Evolutionary conservation across 2,797 vertebrate genomes (phyloP), one percentile per base, ranked within the genome.

Genomic region (Cyprinodon diabolis): DNA sequence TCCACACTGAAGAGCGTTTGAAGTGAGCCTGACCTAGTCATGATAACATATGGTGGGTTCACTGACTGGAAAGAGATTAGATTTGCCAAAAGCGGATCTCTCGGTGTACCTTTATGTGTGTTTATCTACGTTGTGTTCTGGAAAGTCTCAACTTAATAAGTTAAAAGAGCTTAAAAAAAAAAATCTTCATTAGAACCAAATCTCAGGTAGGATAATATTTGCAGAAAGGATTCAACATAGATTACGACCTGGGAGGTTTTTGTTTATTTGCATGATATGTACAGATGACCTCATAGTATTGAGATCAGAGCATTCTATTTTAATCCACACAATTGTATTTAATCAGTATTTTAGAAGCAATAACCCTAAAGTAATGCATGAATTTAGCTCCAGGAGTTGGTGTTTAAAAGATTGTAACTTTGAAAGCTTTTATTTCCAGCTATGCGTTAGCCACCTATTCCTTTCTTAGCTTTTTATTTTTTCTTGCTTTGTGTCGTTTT

Each of bases 261-360:
- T 83, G 75, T 82, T 78, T 78, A 83, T 75, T 81, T 84, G 67
- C 84, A 85, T 87, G 77, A 71, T 81, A 91, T 94, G 90, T 94
- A 94, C 86, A 93, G 93, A 96, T 95, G 95, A 96, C 95, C 95
- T 96, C 96, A 95, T 91, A 92, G 92, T 95, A 94, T 91, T 91
- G 88, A 91, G 77, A 96, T 95, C 94, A 96, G 94, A 96, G 93
- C 90, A 89, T 95, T 90, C 86, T 95, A 94, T 93, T 95, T 95
- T 94, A 97, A 97, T 97, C 97, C 97, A 98, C 97, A 95, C 90
- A 92, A 95, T 95, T 93, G 94, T 96, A 95, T 96, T 95, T 89
- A 79, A 93, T 96, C 96, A 95, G 95, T 93, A 91, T 90, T 96
- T 97, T 96, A 96, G 95, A 95, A 98, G 97, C 97, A 99, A 98